Percentiles rank a stretch among this genome's conserved stretches.
These are phyloP conservation scores for Urechis unicinctus DNA, from an alignment of 2,888 invertebrate genomes.

Conservation along the genomic window DNA sequence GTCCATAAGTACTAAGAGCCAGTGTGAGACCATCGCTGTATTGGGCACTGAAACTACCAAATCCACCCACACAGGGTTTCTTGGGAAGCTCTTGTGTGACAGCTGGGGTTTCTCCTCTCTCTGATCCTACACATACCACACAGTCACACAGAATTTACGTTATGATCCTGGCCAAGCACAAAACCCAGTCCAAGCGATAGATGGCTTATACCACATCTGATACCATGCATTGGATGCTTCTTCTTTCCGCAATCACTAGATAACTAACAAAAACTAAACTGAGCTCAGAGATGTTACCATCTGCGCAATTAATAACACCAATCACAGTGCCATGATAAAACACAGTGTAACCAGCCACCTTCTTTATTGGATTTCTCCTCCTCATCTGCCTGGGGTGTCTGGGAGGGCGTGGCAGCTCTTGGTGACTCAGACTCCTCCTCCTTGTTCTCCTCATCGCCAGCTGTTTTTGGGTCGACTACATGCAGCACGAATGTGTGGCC, in stretches of 20 bases:
- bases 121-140: not conserved
- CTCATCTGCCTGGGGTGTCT: not conserved
- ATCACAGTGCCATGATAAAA: too few species aligned
- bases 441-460: slow-evolving; percentile 16
- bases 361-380: too few species aligned
- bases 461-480: slow-evolving; percentile 30
- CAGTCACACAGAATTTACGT: too few species aligned
- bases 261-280: too few species aligned
- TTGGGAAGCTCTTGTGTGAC: not conserved
- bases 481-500: slow-evolving; percentile 47
- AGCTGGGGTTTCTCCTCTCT: not conserved
- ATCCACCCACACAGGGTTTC: slow-evolving; percentile 23
- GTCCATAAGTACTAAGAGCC: slow-evolving; percentile 43
- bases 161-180: too few species aligned
- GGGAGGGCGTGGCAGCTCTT: not conserved
- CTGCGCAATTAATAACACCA: too few species aligned
- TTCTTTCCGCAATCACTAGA: too few species aligned
- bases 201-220: too few species aligned
- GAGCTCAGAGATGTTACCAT: too few species aligned
- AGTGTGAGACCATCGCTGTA: slow-evolving; percentile 43
- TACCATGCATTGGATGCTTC: too few species aligned
- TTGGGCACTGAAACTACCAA: slow-evolving; percentile 43
- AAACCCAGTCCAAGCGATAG: too few species aligned
- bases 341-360: too few species aligned
- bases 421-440: slow-evolving; percentile 3